phyloP scores from a whole-genome alignment of 2,113 vertebrate species.

The Xenotilapia flavipinnis region DNA sequence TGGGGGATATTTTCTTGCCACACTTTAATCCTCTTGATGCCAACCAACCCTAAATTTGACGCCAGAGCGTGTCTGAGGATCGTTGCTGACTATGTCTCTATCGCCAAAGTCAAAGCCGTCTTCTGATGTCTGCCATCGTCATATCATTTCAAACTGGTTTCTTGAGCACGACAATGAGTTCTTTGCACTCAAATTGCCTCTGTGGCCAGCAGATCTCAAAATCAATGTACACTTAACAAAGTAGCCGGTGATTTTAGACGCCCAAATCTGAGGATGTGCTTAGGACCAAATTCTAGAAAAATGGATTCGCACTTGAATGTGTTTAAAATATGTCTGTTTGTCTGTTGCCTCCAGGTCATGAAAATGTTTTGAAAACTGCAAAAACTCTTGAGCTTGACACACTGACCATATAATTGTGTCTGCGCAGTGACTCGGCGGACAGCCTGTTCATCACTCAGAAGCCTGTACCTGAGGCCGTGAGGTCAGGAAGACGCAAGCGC shows the following conservation, averaged over 20 bases:
- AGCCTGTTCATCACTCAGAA: slow-evolving; percentile 68
- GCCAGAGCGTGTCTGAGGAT: neutral
- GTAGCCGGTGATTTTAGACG: neutral
- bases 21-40: neutral
- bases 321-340: neutral
- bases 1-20: neutral
- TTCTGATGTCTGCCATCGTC: rapidly evolving
- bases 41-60: neutral
- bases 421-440: slow-evolving; percentile 64
- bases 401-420: neutral
- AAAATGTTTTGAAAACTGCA: neutral
- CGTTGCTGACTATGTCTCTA: neutral
- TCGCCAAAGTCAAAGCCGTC: neutral
- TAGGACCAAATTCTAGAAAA: neutral
- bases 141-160: neutral
- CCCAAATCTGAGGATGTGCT: neutral
- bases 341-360: neutral
- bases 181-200: neutral
- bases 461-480: neutral
- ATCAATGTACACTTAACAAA: neutral
- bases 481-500: neutral
- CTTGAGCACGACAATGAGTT: neutral
- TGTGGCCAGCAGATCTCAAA: neutral
- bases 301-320: neutral
- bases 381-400: neutral